Percentiles rank a stretch among this genome's conserved stretches.
Evolutionary conservation across 2,113 vertebrate genomes (phyloP).

Genomic region (Saimiri boliviensis): DNA sequence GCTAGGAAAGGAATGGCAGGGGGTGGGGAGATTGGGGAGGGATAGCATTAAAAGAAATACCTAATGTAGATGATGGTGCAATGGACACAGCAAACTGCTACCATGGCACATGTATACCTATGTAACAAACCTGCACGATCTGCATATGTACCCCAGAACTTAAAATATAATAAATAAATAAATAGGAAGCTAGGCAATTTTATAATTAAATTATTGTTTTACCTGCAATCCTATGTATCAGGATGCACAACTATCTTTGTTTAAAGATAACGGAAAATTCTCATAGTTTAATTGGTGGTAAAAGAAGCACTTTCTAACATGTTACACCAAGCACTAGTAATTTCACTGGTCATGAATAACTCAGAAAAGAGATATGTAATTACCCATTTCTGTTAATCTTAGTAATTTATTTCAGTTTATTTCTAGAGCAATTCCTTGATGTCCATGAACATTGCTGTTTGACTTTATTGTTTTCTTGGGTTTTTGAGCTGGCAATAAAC

Average conservation of each 20-base stretch:
- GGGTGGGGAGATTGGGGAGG: too few relatives aligned
- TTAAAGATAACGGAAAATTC: conserved; percentile 65
- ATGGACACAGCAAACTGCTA: too few relatives aligned
- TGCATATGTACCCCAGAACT: too few relatives aligned
- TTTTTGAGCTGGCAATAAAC: background rate
- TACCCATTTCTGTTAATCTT: conserved; percentile 50
- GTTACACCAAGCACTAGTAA: background rate
- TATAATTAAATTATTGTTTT: conserved; percentile 62
- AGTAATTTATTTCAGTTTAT: conserved; percentile 53
- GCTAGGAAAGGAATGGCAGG: too few relatives aligned
- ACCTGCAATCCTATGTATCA: conserved; percentile 47
- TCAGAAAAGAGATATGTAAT: conserved; percentile 45
- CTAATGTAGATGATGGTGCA: too few relatives aligned
- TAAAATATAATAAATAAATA: background rate
- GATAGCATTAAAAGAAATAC: too few relatives aligned
- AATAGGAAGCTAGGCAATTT: conserved; percentile 73
- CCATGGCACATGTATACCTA: too few relatives aligned
- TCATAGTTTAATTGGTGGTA: conserved; percentile 52
- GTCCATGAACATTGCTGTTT: conserved; percentile 4
- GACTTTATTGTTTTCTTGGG: background rate
- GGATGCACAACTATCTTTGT: conserved; percentile 56
- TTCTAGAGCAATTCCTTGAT: conserved; percentile 1
- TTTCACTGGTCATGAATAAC: conserved; percentile 48
- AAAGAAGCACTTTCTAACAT: conserved; percentile 36
- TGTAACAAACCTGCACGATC: too few relatives aligned